Percentiles rank a stretch among this genome's conserved stretches.
Evolutionary conservation across 1,140 invertebrate species (phyloP).

Genomic region (Drosophila asahinai): DNA sequence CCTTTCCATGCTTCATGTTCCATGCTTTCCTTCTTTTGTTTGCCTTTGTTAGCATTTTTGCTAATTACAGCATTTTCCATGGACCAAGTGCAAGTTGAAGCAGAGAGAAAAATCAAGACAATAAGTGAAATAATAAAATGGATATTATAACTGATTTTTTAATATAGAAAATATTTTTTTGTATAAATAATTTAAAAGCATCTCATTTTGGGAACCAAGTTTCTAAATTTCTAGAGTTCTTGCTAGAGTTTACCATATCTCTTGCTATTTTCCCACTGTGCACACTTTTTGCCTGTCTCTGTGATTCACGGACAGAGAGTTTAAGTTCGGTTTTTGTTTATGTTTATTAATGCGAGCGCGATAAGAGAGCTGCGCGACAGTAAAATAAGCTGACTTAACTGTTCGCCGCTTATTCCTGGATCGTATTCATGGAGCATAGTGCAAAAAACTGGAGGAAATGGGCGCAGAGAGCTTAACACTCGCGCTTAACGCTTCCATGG

Average conservation of each 20-base stretch:
- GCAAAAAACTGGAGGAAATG: conserved; percentile 17
- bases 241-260: too few species aligned
- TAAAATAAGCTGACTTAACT: conserved; percentile 27
- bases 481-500: conserved; percentile 38
- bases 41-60: conserved; percentile 22
- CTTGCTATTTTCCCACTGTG: not conserved
- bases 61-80: conserved; percentile 31
- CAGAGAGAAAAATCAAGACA: not conserved
- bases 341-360: conserved; percentile 31
- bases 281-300: not conserved
- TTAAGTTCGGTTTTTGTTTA: conserved; percentile 36
- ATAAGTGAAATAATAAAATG: not conserved
- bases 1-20: conserved; percentile 5
- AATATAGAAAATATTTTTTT: too few species aligned
- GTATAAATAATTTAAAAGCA: too few species aligned
- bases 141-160: too few species aligned
- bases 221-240: too few species aligned
- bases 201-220: too few species aligned
- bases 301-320: conserved; percentile 34
- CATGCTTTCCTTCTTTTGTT: conserved; percentile 23
- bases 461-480: conserved; percentile 21
- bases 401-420: conserved; percentile 10
- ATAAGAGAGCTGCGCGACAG: conserved; percentile 26
- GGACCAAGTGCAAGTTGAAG: conserved; percentile 4
- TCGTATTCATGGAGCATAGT: conserved; percentile 22